A percentile compares a stretch with the other conserved stretches of the same genome.
phyloP scores from a whole-genome alignment of 2,888 invertebrate genomes.

The Drosophila flavopinicola region DNA sequence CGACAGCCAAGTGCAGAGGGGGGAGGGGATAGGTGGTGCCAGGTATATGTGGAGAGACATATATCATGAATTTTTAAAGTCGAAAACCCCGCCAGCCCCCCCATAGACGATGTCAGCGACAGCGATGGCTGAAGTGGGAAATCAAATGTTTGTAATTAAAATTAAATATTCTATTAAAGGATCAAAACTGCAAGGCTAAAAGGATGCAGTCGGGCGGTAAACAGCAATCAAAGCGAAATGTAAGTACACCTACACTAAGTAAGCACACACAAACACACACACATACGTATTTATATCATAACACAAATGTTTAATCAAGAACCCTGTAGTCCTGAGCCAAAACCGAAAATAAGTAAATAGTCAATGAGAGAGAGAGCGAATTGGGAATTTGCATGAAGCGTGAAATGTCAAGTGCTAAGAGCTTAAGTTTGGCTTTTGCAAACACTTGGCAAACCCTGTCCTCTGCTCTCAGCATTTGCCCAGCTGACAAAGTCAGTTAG shows the following conservation, averaged over 20 bases:
- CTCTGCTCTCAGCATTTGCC: slow-evolving; percentile 1
- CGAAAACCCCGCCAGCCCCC: slow-evolving; percentile 9
- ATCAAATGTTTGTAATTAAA: slow-evolving; percentile 80
- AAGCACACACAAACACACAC: slow-evolving; percentile 16
- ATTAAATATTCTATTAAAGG: slow-evolving; percentile 80
- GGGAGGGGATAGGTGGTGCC: neutral
- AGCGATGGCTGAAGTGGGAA: slow-evolving; percentile 75
- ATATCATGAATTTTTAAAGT: slow-evolving; percentile 71
- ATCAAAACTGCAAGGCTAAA: slow-evolving; percentile 78
- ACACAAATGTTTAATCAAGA: slow-evolving; percentile 74
- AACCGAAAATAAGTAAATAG: slow-evolving; percentile 24
- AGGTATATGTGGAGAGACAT: slow-evolving; percentile 31
- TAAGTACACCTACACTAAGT: slow-evolving; percentile 45
- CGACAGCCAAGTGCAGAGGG: slow-evolving; percentile 9
- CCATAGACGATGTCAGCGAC: slow-evolving; percentile 16
- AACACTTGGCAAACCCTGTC: slow-evolving; percentile 45
- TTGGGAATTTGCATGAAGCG: slow-evolving; percentile 47
- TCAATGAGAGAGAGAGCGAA: neutral
- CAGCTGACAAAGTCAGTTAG: slow-evolving; percentile 26
- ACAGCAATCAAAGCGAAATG: slow-evolving; percentile 75
- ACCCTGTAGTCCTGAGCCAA: slow-evolving; percentile 8
- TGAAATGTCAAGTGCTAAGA: slow-evolving; percentile 71
- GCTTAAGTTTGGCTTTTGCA: slow-evolving; percentile 47
- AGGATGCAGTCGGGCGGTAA: slow-evolving; percentile 71
- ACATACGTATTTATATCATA: slow-evolving; percentile 62